Evolutionary conservation across 2,113 vertebrate species (phyloP), one percentile per base, ranked within the genome.

Genomic region (Phylloscopus trochiloides): DNA sequence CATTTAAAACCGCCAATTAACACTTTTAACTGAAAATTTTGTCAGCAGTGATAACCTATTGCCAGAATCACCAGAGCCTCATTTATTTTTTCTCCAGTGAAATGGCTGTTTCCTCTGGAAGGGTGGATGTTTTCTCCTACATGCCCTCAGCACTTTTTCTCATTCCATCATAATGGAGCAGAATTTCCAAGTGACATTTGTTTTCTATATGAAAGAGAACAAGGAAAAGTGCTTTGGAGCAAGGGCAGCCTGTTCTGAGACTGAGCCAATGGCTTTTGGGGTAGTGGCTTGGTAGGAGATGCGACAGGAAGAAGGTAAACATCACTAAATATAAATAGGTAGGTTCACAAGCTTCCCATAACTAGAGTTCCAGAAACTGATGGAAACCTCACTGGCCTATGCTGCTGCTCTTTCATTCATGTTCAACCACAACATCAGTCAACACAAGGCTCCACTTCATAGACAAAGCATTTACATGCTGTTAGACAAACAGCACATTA

Each of bases 11-110:
- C 4, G 7, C 7, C 31, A 59, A 16, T 47, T 71, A 70, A 58
- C 5, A 13, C n/a, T 63, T 75, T 51, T 18, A n/a, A 63, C 15
- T 14, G 15, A 82, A 72, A 76, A 55, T 43, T 4, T 3, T 29
- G 24, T 21, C 66, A 31, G 29, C 29, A 2, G 8, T 0, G 0
- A 5, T 24, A 57, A 20, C 22, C 5, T 0, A 0, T 2, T 24
- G 10, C 6, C 32, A 52, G 50, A 17, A 26, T 8, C 28, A 26
- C 8, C 0, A 1, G 47, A 19, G 1, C 12, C 32, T 38, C 14
- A 18, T 26, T 43, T 9, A 6, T 52, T 77, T n/a, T 25, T 9
- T 43, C 7, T 55, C 26, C 26, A 9, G 0, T 3, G 36, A 40
- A 5, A 17, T 28, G 29, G 24, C 15, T n/a, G 7, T 1, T 67